These are phyloP conservation scores for Mesochorus sp. DNA, from an alignment of 2,888 invertebrate genomes.

Conservation along the genomic window DNA sequence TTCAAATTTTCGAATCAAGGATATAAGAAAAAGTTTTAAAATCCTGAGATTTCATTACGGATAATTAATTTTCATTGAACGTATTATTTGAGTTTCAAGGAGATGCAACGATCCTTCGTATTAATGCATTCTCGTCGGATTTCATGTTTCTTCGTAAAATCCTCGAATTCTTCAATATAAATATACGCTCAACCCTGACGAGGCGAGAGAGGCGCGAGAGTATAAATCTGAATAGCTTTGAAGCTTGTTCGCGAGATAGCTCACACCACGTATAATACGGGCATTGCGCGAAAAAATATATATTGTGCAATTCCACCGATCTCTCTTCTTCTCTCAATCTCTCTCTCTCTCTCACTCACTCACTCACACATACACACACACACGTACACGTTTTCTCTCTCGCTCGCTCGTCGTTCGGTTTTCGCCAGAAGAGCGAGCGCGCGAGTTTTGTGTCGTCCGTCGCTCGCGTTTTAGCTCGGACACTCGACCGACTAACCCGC, in stretches of 20 bases:
- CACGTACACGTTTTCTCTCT: too few species aligned
- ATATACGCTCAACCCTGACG: conserved; percentile 7
- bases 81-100: too few species aligned
- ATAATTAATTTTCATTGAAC: too few species aligned
- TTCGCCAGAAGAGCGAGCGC: conserved; percentile 30
- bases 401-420: background rate
- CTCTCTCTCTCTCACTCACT: background rate
- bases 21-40: too few species aligned
- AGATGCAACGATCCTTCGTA: too few species aligned
- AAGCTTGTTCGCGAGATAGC: conserved; percentile 15
- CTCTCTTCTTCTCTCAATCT: background rate
- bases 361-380: too few species aligned
- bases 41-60: too few species aligned
- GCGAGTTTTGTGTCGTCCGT: conserved; percentile 16
- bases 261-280: background rate
- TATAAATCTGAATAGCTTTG: conserved; percentile 15
- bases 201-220: conserved; percentile 5
- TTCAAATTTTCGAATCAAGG: too few species aligned
- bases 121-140: too few species aligned
- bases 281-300: conserved; percentile 33
- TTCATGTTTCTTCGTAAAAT: too few species aligned
- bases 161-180: too few species aligned
- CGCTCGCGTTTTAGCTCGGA: conserved; percentile 45
- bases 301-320: conserved; percentile 48
- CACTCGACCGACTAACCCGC: conserved; percentile 53